phyloP scores from a whole-genome alignment of 2,888 invertebrate species.

The Archips crataeganus region DNA sequence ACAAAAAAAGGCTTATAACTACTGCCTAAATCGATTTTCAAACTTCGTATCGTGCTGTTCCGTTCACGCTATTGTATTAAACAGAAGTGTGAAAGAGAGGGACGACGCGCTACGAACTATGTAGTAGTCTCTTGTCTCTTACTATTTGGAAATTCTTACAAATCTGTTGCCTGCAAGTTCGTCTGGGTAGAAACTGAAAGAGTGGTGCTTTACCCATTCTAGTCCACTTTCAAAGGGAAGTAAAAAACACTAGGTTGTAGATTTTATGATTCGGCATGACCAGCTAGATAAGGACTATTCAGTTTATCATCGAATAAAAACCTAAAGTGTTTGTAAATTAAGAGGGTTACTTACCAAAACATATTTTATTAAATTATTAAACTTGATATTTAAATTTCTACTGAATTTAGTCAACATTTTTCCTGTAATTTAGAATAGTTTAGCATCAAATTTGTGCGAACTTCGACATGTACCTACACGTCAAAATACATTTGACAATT shows the following conservation, averaged over 20 bases:
- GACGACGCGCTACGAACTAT: too few relatives aligned
- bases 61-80: too few relatives aligned
- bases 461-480: background rate
- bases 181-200: too few relatives aligned
- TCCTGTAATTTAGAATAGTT: constrained; percentile 15
- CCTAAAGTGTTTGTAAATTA: background rate
- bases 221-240: background rate
- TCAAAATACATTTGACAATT: constrained; percentile 1
- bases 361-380: constrained; percentile 24
- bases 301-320: too few relatives aligned
- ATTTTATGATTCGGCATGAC: background rate
- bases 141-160: too few relatives aligned
- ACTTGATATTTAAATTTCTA: constrained; percentile 24
- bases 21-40: too few relatives aligned
- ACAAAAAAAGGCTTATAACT: background rate
- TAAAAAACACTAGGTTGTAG: background rate
- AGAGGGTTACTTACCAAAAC: constrained; percentile 31
- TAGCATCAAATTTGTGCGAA: background rate
- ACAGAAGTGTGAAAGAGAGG: too few relatives aligned
- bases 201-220: too few relatives aligned
- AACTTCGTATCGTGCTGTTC: too few relatives aligned
- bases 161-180: too few relatives aligned
- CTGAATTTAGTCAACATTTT: constrained; percentile 31
- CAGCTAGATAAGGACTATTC: background rate
- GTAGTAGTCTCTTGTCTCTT: too few relatives aligned